These are phyloP conservation scores for Montipora efflorescens DNA, from an alignment of 64 coral and sea anemone species.

Conservation along the genomic window DNA sequence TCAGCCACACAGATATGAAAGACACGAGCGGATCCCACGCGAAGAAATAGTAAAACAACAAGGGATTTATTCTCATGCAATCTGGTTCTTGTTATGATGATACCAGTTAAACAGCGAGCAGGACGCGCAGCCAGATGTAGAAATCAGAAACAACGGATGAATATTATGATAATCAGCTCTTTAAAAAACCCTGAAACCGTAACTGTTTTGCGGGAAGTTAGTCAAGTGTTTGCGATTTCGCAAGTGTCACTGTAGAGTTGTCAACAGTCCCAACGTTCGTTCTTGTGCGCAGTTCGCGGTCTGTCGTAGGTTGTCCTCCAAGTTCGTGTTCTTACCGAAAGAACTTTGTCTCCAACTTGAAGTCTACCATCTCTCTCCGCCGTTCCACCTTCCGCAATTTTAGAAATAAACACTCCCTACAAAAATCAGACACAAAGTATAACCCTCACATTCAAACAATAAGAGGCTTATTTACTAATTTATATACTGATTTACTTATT, in stretches of 20 bases:
- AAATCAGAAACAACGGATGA: no score
- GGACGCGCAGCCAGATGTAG: no score
- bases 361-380: conserved; percentile 90
- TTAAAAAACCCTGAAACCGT: no score
- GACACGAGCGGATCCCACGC: no score
- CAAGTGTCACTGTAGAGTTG: background rate
- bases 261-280: background rate
- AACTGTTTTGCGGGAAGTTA: background rate
- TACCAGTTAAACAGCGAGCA: no score
- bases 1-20: no score
- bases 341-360: conserved; percentile 91
- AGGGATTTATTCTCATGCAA: no score
- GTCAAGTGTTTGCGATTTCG: background rate
- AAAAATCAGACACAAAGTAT: background rate
- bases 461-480: no score
- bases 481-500: no score
- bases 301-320: background rate
- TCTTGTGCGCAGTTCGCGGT: background rate
- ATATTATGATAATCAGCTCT: no score
- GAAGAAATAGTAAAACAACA: no score
- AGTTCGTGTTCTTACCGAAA: conserved; percentile 77
- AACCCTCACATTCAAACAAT: background rate
- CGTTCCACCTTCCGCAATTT: conserved; percentile 90
- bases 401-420: conserved; percentile 96
- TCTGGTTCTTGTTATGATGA: no score